phyloP scores from a whole-genome alignment of 2,113 vertebrate species.

The Crypturellus undulatus region DNA sequence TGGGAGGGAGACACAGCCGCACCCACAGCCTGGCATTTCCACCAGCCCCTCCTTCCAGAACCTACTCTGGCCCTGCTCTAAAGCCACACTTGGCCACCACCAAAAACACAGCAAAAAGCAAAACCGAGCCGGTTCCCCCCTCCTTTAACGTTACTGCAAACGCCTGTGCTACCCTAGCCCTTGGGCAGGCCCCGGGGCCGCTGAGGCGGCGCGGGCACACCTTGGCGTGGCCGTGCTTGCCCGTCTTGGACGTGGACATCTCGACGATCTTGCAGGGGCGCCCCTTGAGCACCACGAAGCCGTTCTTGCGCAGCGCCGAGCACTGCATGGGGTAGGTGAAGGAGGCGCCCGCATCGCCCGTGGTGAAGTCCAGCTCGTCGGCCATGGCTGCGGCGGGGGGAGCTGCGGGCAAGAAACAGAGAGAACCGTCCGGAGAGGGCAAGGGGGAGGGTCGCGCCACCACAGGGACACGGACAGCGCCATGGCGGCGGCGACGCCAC shows the following conservation, averaged over 20 bases:
- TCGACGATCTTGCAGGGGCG: slow-evolving; percentile 98
- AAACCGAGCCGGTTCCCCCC: background rate
- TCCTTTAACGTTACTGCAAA: background rate
- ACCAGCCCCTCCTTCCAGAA: slow-evolving; percentile 51
- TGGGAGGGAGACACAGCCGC: background rate
- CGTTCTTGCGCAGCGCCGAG: slow-evolving; percentile 97
- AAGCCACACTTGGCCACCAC: background rate
- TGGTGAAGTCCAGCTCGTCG: slow-evolving; percentile 92
- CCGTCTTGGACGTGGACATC: slow-evolving; percentile 98
- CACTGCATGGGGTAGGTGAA: slow-evolving; percentile 95
- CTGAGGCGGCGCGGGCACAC: slow-evolving; percentile 52
- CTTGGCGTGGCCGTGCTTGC: slow-evolving; percentile 98
- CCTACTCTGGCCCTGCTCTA: background rate
- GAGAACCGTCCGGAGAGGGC: no score
- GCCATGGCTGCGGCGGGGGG: slow-evolving; percentile 80
- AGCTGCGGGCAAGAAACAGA: background rate
- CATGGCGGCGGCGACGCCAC: no score
- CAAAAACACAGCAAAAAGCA: accelerated
- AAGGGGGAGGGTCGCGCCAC: no score
- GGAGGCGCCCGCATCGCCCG: slow-evolving; percentile 94
- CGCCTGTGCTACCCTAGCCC: accelerated
- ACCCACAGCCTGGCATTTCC: slow-evolving; percentile 44
- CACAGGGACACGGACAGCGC: no score
- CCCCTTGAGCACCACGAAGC: slow-evolving; percentile 95
- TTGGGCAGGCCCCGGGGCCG: background rate